Evolutionary conservation across 2,888 invertebrate genomes (phyloP), one percentile per base, ranked within the genome.

Genomic region (Drosophila paranaensis): DNA sequence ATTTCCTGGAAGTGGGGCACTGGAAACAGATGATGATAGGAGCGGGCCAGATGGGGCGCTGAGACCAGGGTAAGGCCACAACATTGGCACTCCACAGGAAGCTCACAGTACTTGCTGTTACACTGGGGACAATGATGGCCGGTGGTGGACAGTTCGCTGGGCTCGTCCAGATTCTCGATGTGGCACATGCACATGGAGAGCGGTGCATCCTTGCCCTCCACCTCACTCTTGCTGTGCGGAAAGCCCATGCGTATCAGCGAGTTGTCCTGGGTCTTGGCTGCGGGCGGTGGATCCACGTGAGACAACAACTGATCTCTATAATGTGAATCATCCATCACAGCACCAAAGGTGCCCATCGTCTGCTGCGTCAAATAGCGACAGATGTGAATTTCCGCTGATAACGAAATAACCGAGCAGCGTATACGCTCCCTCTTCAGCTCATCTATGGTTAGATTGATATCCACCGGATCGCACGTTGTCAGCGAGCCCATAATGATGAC

Each of bases 1-100:
- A 96, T 80, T 93, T 99, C 98, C 60, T 94, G 94, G 89, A 97
- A 99, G 56, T 96, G 95, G 50, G 96, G 96, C 54, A 98, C 96
- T 0, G 99, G 99, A 92, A 99, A 98, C 73, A 99, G 94, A 93
- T 99, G 99, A 92, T 99, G 99, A 93, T 99, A 99, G 0, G 99
- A 98, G 77, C 99, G 95, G 4, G 99, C 99, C 57, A 99, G 94
- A 94, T 99, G 99, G 27, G 99, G 99, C 2, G 99, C 99, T 1
- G 99, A 98, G 14, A 99, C 99, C 54, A 99, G 94, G 6, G 98
- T 99, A 69, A 99, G 94, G 0, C 98, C 98, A 93, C 99, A 99
- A 11, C 97, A 96, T 90, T 97, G 95, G 92, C 99, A 99, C 93
- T 99, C 99, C 4, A 98, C 97, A 0, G 99, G 99, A 87, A 99